These are phyloP conservation scores for Cheirogaleus medius DNA, from an alignment of 2,113 vertebrate genomes.

Conservation along the genomic window DNA sequence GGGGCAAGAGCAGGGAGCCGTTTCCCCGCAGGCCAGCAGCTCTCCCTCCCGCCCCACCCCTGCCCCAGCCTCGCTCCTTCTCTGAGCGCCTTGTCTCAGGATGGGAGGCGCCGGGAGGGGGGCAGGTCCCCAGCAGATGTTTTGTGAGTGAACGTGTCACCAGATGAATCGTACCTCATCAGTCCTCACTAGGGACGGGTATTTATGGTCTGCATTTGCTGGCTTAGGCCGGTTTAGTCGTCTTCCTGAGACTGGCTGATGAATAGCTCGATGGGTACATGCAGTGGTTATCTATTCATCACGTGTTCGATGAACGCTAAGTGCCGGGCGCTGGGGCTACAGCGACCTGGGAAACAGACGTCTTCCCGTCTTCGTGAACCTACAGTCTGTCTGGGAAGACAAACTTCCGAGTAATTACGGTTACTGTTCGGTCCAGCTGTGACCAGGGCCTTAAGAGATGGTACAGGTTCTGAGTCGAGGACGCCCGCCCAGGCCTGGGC, in stretches of 20 bases:
- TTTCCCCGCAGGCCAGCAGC: background rate
- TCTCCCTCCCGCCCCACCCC: rapidly evolving
- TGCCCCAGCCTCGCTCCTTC: rapidly evolving
- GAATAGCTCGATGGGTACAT: background rate
- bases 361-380: background rate
- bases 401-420: background rate
- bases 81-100: background rate
- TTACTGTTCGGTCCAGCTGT: background rate
- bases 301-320: too few species aligned
- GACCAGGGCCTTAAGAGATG: background rate
- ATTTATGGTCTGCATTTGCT: background rate
- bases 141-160: background rate
- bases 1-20: rapidly evolving
- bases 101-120: rapidly evolving
- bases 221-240: background rate
- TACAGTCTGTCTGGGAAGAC: background rate
- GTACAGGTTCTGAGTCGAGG: background rate
- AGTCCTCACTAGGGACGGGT: background rate
- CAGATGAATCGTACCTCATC: background rate
- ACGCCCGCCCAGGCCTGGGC: background rate
- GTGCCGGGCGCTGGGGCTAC: background rate
- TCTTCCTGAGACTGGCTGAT: background rate
- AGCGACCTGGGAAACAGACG: background rate
- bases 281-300: too few species aligned
- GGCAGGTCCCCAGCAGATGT: too few species aligned